phyloP scores from a whole-genome alignment of 2,113 vertebrate species.

The Elaphurus davidianus region DNA sequence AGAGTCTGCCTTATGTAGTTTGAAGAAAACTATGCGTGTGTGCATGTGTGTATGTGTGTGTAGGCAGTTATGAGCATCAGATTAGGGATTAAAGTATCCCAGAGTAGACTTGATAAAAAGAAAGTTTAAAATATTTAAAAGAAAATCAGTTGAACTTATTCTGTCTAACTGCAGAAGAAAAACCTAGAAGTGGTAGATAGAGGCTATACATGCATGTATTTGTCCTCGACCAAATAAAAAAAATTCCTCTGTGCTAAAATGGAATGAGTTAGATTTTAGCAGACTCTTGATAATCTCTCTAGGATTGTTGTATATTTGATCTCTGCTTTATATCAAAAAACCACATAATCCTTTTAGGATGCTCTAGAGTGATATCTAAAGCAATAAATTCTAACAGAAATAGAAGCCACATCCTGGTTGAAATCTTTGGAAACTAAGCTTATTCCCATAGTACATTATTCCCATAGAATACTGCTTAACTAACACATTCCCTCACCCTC shows the following conservation, averaged over 20 bases:
- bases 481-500: not conserved
- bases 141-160: not conserved
- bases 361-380: constrained; percentile 37
- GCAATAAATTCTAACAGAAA: constrained; percentile 29
- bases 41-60: not conserved
- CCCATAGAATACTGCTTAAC: not conserved
- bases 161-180: not conserved
- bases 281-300: not conserved
- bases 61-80: not conserved
- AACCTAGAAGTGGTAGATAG: not conserved
- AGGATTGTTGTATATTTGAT: not conserved
- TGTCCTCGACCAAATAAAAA: not conserved
- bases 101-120: not conserved
- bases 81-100: not conserved
- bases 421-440: constrained; percentile 18
- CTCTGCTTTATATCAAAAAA: constrained; percentile 1
- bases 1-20: not conserved
- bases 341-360: not conserved
- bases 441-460: not conserved
- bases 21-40: not conserved
- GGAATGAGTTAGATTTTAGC: constrained; percentile 27
- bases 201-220: not conserved
- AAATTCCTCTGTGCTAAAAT: not conserved
- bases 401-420: constrained; percentile 35
- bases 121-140: not conserved